Conservation (phyloP, 2,797 vertebrate species). For the Coregonus ussuriensis region DNA sequence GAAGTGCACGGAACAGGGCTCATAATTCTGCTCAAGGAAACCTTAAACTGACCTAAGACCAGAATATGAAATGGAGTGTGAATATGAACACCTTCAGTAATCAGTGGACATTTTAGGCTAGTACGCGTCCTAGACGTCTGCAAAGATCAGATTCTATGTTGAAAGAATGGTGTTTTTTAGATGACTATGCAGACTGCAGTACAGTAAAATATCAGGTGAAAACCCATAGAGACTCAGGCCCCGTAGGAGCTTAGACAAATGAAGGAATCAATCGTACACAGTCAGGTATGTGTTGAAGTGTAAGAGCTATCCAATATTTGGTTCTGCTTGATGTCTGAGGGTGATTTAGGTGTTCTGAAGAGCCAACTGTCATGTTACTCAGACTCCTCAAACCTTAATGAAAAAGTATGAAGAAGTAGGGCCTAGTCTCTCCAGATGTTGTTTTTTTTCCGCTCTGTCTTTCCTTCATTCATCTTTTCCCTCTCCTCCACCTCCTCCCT, state of each 20-base stretch:
- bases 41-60: conserved; percentile 31
- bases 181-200: background rate
- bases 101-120: background rate
- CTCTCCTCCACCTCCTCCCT: background rate
- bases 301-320: conserved; percentile 54
- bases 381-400: conserved; percentile 57
- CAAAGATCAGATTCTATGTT: background rate
- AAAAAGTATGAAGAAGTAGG: conserved; percentile 49
- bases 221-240: conserved; percentile 12
- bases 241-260: conserved; percentile 53
- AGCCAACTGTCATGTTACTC: conserved; percentile 54
- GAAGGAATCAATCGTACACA: conserved; percentile 57
- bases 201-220: background rate
- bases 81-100: background rate
- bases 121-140: background rate
- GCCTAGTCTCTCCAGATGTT: conserved; percentile 38
- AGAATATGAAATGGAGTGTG: conserved; percentile 4
- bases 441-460: conserved; percentile 52
- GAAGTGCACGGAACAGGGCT: background rate
- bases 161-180: background rate
- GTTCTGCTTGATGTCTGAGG: conserved; percentile 44
- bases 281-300: conserved; percentile 49
- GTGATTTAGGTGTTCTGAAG: conserved; percentile 60
- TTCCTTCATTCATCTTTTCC: conserved; percentile 46
- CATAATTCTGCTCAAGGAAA: background rate